Base-by-base conservation (phyloP, 2,113 vertebrate species). In the Balaenoptera acutorostrata region DNA sequence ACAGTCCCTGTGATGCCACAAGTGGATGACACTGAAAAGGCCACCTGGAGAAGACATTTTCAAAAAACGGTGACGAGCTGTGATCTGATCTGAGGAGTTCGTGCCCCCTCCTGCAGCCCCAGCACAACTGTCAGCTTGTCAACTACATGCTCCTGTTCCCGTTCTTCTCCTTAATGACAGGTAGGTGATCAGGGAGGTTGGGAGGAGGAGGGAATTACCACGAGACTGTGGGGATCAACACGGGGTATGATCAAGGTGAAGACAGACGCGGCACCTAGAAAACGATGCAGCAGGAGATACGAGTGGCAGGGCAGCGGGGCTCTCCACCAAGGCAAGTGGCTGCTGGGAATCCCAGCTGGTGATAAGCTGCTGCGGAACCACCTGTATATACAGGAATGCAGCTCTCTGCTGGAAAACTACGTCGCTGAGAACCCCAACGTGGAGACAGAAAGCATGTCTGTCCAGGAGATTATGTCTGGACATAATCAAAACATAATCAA, bases 131-230 rank as follows among this genome's bases (percentile, higher is more conserved):
- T 82, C 84, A 52, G 85, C 55, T 29, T 91, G 41, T 82, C 93
- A 55, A 64, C 39, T 18, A 39, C 44, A 29, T 0, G 72, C 14
- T 66, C 55, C 82, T 33, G 68, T 88, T 95, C 77, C 55, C 64
- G 77, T 55, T 88, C 25, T 55, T 94, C n/a, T 83, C 88, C 77
- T 93, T 97, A 97, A 92, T 96, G 95, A 93, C 52, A 95, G 92
- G 84, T 6, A 95, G 69, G 72, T 69, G 93, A 93, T 71, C 64
- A 52, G 66, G 77, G 59, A 94, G 71, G 61, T n/a, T 63, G 66
- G 90, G 44, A 75, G 71, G 33, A 96, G 61, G 90, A 64, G 63
- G 91, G 86, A 95, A 96, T 95, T 93, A 96, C 90, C 77, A 39
- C 6, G 5, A 88, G 91, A 91, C 91, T 2, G 0, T 1, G 39